Base-by-base conservation (phyloP, 2,113 vertebrate species). In the Dipodomys ordii region DNA sequence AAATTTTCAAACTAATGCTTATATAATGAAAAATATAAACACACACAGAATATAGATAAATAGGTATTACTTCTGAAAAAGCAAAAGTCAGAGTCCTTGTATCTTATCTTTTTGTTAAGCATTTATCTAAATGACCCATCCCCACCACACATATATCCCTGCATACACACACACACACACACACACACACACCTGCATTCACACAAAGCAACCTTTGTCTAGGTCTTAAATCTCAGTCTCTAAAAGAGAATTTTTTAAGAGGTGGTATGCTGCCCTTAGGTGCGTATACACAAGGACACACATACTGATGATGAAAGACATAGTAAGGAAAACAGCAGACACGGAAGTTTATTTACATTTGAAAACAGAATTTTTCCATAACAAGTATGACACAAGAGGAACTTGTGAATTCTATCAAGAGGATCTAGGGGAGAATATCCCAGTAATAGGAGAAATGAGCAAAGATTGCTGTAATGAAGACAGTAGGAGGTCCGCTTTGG, bases 1-100 rank as follows among this genome's bases (percentile, higher is more conserved):
- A 78, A 83, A 79, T 78, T 88, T 11, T n/a, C 83, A 18, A 88
- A 78, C 91, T 88, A 44, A 72, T 78, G 16, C 28, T 83, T 68
- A 46, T 62, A 6, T 77, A n/a, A 87, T 22, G 12, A 44, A 60
- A 22, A 49, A 90, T 49, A 86, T 85, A 68, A 30, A 30, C 49
- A 16, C 18, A 19, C 18, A 39, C 4, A 64, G 0, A 64, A 64
- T 1, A 64, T 22, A 64, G 6, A 64, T 64, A 64, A 4, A 22
- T 64, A 64, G 18, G 6, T 64, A 64, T 19, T 18, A 60, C 57
- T 9, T 76, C 69, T 62, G n/a, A 87, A 64, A 86, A 69, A 20
- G 27, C 49, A 62, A 71, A 44, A 87, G 30, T 91, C 72, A 39
- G 39, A 39, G 39, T 39, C 39, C 39, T 39, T 25, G 20, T 53